Evolutionary conservation across 2,113 vertebrate species (phyloP), one percentile per base, ranked within the genome.

Genomic region (Anolis carolinensis): DNA sequence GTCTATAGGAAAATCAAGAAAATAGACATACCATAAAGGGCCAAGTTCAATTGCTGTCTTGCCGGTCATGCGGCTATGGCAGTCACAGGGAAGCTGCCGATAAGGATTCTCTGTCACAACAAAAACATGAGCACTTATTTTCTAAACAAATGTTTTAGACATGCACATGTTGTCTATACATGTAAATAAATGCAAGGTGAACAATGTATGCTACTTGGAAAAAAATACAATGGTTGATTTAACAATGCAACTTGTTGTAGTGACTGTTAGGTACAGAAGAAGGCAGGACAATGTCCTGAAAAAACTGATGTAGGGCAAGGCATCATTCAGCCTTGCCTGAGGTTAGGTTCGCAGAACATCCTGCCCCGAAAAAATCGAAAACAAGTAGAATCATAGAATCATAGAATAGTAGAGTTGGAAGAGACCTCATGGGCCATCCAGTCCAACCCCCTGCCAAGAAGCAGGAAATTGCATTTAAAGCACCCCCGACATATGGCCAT

Each of bases 31-130:
- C 99, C 98, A 99, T 9, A 99, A 94, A 2, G 98, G 98, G 72
- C 98, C 99, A n/a, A 99, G 97, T 81, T 97, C 95, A 86, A 99
- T 97, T 0, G 98, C 98, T 0, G 98, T 99, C 94, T 97, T 99
- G 75, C 99, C 98, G 3, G 98, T 98, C 96, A 99, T 97, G 86
- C 97, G 99, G 88, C 97, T 96, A 0, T 99, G 97, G 86, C 99
- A 99, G 78, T 97, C 96, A 88, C 99, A 99, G 7, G 98, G 98
- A 74, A 99, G 95, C 85, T 97, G 97, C 89, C 96, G 96, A 27
- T 98, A 98, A 3, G 96, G 96, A 88, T 97, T 98, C 92, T 98
- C 98, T 98, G 81, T 83, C 36, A 89, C 82, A 34, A 91, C 11
- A 79, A 78, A 74, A 23, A 23, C 7, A 68, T 5, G 10, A 18